phyloP scores from a whole-genome alignment of 2,113 vertebrate species.

The Machaerirhynchus nigripectus region DNA sequence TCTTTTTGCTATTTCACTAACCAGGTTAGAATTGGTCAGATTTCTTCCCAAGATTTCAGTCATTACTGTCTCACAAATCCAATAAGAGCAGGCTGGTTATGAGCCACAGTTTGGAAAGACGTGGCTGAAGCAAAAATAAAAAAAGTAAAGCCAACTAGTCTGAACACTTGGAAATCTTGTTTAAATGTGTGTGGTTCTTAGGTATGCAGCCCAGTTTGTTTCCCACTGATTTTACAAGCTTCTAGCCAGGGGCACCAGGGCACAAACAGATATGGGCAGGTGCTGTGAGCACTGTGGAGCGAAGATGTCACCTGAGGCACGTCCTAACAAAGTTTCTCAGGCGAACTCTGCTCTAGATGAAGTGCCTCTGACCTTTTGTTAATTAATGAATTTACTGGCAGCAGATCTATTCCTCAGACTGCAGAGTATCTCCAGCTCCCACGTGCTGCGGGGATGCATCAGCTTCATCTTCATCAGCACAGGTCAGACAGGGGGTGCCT shows the following conservation, averaged over 20 bases:
- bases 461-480: background rate
- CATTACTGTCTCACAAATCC: background rate
- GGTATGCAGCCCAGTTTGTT: background rate
- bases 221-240: background rate
- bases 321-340: background rate
- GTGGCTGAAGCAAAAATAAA: background rate
- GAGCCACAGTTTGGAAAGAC: background rate
- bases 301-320: background rate
- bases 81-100: background rate
- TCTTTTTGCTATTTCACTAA: background rate
- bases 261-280: background rate
- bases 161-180: background rate
- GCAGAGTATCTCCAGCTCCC: background rate
- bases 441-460: background rate
- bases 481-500: background rate
- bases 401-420: background rate
- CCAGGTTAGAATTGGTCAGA: background rate
- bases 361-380: background rate
- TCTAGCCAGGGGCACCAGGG: background rate
- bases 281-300: background rate
- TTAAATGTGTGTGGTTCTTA: background rate
- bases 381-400: background rate
- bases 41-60: background rate
- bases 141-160: background rate
- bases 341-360: background rate